Evolutionary conservation across 2,113 vertebrate species (phyloP), one percentile per base, ranked within the genome.

Genomic region (Microcebus jonahi): DNA sequence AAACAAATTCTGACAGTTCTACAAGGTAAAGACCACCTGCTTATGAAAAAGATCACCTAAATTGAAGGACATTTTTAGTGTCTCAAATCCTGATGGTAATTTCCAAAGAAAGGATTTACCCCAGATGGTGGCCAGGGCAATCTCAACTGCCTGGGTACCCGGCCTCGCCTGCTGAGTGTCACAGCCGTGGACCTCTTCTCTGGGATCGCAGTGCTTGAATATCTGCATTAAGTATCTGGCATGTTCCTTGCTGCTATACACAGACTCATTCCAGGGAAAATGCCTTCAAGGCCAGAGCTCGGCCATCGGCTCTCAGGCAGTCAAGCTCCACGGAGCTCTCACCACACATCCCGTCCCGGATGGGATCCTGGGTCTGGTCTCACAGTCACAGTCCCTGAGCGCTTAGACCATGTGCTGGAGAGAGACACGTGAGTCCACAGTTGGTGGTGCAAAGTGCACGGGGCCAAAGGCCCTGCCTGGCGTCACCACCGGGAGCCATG

Each of bases 91-190:
- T 76, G 48, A 48, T 63, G 53, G 48, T 12, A 57, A 81, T n/a
- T 87, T 20, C 67, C 57, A 84, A 57, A 63, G 25, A 75, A 25
- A 53, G 31, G 45, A 7, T 5, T 50, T 57, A n/a, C n/a, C 36
- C 25, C 48, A 36, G 53, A 59, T 3, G 25, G 48, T 15, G n/a
- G 81, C 57, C 17, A 10, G 0, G 0, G 36, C 12, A 2, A 70
- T 39, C 18, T 42, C 21, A 48, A 11, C 48, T 48, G 48, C 10
- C 48, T 23, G 8, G 27, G 29, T 4, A 36, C 36, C 29, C 1
- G 0, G 45, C 61, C 57, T 55, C 0, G 0, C 55, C 1, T 2
- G 31, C 4, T 0, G 8, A 1, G 29, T 10, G 2, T 31, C 0
- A 8, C 0, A 6, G 42, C 21, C 2, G 0, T 0, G 3, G 59